These are phyloP conservation scores for Aporophyla nigra DNA, from an alignment of 2,888 invertebrate genomes.

Conservation along the genomic window DNA sequence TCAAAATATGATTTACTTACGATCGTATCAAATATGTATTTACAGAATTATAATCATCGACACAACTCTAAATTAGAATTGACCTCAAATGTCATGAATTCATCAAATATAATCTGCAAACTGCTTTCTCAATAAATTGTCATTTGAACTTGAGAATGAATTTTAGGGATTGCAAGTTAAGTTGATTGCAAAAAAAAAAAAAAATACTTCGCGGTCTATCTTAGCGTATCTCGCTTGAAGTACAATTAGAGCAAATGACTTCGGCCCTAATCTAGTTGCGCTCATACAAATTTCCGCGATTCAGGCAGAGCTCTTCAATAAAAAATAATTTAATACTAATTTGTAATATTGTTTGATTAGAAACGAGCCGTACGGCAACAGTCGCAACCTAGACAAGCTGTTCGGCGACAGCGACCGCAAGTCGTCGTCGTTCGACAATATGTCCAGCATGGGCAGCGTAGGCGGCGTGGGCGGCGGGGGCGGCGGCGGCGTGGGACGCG, in stretches of 20 bases:
- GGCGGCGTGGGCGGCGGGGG: constrained; percentile 10
- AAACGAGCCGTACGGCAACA: constrained; percentile 83
- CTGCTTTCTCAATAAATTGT: neutral
- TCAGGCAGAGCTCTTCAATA: neutral
- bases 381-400: constrained; percentile 72
- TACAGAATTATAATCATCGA: neutral
- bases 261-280: constrained; percentile 58
- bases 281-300: neutral
- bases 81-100: neutral
- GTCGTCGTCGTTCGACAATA: constrained; percentile 43
- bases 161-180: neutral
- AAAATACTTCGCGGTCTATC: no score
- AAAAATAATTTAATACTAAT: neutral
- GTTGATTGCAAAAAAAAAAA: no score
- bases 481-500: constrained; percentile 54
- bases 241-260: neutral
- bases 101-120: neutral
- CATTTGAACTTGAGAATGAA: neutral
- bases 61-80: no score
- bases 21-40: no score
- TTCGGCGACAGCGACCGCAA: constrained; percentile 66
- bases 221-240: no score
- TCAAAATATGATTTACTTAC: no score
- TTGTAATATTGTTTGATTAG: constrained; percentile 62
- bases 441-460: constrained; percentile 7